Conservation (phyloP, 2,113 vertebrate genomes). For the Tragelaphus imberbis region DNA sequence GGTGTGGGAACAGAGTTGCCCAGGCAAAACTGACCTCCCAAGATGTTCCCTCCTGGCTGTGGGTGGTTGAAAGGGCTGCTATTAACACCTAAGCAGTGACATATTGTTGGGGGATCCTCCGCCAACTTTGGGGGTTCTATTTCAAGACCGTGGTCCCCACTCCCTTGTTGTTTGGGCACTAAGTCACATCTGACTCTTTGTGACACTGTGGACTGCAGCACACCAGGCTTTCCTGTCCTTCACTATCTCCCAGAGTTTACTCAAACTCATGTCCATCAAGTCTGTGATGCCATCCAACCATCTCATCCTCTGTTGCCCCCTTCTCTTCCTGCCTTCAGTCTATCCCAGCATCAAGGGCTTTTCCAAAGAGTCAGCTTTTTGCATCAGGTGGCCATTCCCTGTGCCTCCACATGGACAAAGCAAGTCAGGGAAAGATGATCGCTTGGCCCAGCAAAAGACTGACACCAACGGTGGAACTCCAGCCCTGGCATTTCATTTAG, state of each 20-base stretch:
- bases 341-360: neutral
- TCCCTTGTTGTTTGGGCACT: neutral
- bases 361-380: neutral
- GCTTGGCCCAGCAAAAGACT: no score
- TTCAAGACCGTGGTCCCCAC: neutral
- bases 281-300: neutral
- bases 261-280: neutral
- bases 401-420: neutral
- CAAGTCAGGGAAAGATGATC: neutral
- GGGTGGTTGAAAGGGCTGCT: neutral
- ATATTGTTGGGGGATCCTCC: fast-evolving
- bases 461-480: fast-evolving
- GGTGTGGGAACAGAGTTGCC: neutral
- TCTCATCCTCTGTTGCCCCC: neutral
- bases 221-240: neutral
- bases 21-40: fast-evolving
- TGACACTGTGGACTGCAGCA: neutral
- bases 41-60: neutral
- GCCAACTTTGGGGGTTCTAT: neutral
- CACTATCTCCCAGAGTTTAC: neutral
- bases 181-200: neutral
- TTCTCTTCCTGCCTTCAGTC: neutral
- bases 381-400: neutral
- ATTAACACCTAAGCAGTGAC: neutral
- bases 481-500: neutral